A percentile compares a stretch with the other conserved stretches of the same genome.
Evolutionary conservation across 2,888 invertebrate species (phyloP).

Genomic region (Drosophila subsilvestris): DNA sequence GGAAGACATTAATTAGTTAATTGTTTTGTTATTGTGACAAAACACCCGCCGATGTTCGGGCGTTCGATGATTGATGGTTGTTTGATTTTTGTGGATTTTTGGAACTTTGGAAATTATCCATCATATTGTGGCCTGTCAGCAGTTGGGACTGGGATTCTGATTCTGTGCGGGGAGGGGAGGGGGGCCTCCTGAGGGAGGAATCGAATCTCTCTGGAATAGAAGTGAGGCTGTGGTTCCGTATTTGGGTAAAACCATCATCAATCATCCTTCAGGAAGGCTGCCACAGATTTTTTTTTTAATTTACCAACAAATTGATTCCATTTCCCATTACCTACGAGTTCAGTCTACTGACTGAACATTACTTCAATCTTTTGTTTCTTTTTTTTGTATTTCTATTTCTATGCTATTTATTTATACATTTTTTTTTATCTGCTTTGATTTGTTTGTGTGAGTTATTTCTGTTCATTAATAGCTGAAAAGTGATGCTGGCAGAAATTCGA

Average conservation of each 20-base stretch:
- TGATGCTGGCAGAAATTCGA: constrained; percentile 56
- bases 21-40: constrained; percentile 74
- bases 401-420: constrained; percentile 22
- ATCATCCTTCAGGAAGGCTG: not conserved
- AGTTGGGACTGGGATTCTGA: constrained; percentile 27
- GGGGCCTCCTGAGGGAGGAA: not conserved
- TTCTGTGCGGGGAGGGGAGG: too few species aligned
- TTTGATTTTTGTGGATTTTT: constrained; percentile 64
- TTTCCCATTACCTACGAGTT: constrained; percentile 18
- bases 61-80: constrained; percentile 66
- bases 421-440: constrained; percentile 18
- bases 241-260: not conserved
- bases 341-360: constrained; percentile 34
- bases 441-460: constrained; percentile 19
- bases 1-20: constrained; percentile 64
- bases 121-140: constrained; percentile 62
- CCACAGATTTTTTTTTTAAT: not conserved
- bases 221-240: not conserved
- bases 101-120: constrained; percentile 64
- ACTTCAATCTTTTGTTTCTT: constrained; percentile 14
- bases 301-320: constrained; percentile 2
- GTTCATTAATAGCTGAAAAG: constrained; percentile 68
- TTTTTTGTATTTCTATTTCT: constrained; percentile 13
- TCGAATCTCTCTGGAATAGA: not conserved
- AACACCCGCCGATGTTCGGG: constrained; percentile 40